A percentile compares a stretch with the other conserved stretches of the same genome.
These are phyloP conservation scores for Dugesia japonica DNA, from an alignment of 2,888 invertebrate species.

Conservation along the genomic window DNA sequence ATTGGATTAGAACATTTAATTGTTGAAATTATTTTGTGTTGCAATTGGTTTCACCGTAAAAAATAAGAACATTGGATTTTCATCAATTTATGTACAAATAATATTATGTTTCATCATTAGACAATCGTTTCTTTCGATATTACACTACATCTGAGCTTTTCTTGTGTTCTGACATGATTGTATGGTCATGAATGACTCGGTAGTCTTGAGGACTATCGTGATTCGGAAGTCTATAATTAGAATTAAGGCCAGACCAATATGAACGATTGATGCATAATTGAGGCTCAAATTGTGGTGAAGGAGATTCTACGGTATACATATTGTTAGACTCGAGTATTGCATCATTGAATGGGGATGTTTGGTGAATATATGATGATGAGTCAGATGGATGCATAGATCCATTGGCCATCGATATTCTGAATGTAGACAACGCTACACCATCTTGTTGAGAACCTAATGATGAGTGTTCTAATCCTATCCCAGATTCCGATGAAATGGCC, in stretches of 20 bases:
- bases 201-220: not conserved
- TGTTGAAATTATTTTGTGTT: no score
- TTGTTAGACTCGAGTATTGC: not conserved
- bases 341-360: not conserved
- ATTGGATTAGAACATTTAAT: no score
- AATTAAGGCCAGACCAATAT: not conserved
- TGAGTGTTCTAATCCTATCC: not conserved
- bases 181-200: not conserved
- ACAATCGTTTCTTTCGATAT: not conserved
- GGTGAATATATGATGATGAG: not conserved
- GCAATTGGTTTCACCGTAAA: no score
- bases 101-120: no score
- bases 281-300: not conserved
- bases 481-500: constrained; percentile 5
- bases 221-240: not conserved
- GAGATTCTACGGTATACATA: not conserved
- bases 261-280: not conserved
- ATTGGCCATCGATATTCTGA: not conserved
- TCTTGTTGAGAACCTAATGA: not conserved
- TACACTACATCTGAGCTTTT: not conserved
- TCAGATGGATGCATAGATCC: not conserved
- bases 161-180: not conserved
- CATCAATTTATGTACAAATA: no score
- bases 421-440: not conserved
- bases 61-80: no score